Percentiles rank a stretch among this genome's conserved stretches.
Conservation (phyloP, 2,888 invertebrate genomes). For the Baronia brevicornis region DNA sequence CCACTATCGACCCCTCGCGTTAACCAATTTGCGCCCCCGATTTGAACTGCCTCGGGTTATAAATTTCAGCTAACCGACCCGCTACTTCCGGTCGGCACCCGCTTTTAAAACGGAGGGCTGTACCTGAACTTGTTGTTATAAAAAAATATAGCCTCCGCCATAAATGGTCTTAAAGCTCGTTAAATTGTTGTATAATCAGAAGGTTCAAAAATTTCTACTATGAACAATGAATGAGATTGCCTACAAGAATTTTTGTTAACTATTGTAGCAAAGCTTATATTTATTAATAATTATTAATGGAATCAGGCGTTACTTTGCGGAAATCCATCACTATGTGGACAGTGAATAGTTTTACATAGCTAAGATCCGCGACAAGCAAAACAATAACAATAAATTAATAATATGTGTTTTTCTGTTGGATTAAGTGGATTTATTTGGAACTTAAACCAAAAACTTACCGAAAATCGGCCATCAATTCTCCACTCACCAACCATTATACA, state of each 20-base stretch:
- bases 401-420: no score
- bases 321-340: no score
- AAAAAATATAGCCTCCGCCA: slow-evolving; percentile 40
- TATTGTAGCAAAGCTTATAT: no score
- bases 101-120: slow-evolving; percentile 49
- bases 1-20: slow-evolving; percentile 37
- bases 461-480: no score
- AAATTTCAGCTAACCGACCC: slow-evolving; percentile 62
- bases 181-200: neutral
- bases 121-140: slow-evolving; percentile 25
- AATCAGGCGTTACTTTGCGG: no score
- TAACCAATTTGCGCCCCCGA: slow-evolving; percentile 55
- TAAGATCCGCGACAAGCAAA: no score
- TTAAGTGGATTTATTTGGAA: no score
- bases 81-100: slow-evolving; percentile 56
- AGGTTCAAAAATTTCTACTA: neutral
- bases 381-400: no score
- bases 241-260: slow-evolving; percentile 16
- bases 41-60: slow-evolving; percentile 39
- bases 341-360: no score
- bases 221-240: slow-evolving; percentile 2
- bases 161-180: slow-evolving; percentile 25
- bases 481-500: no score
- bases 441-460: no score
- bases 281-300: no score